Base-by-base conservation (phyloP, 2,797 vertebrate species). In the Anguilla obscura region DNA sequence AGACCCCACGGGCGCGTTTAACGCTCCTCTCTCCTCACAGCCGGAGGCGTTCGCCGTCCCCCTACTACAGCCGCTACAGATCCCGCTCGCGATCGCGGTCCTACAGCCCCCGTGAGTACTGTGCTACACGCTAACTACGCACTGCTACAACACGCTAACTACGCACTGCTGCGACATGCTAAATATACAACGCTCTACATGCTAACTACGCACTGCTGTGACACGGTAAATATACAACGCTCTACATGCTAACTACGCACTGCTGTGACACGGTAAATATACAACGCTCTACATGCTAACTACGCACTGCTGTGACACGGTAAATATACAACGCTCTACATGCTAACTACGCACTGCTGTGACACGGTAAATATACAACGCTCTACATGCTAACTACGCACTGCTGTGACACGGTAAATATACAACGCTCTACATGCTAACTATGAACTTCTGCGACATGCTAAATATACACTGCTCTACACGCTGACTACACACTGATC, bases 11-110 rank as follows among this genome's bases (percentile, higher is more conserved):
- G 3, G 21, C 8, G 27, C 24, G 36, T 80, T 18, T 56, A 66
- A 69, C 30, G 45, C 84, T 16, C 14, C n/a, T 45, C 45, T 45
- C 86, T 84, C 69, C 33, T n/a, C 86, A 16, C 89, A 95, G 93
- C 90, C 94, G 97, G 93, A 96, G 97, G 93, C 96, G 97, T 93
- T 98, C 98, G 63, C 97, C 97, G n/a, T 99, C 98, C 14, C 98
- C 97, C 16, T 98, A 98, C 89, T 98, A 98, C 93, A 98, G 96
- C 91, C 95, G 97, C 52, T 98, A 98, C 92, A 96, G 98, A 93
- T 98, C 97, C 45, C 96, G 97, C 85, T 99, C 97, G 48, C 93
- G 97, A 92, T 98, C 98, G 89, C 97, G 97, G 91, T 99, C 98
- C 54, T 98, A 98, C 92, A 98, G 97, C 92, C 98, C 97, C 94